These are phyloP conservation scores for Amphipoea oculea DNA, from an alignment of 2,888 invertebrate species.

Conservation along the genomic window DNA sequence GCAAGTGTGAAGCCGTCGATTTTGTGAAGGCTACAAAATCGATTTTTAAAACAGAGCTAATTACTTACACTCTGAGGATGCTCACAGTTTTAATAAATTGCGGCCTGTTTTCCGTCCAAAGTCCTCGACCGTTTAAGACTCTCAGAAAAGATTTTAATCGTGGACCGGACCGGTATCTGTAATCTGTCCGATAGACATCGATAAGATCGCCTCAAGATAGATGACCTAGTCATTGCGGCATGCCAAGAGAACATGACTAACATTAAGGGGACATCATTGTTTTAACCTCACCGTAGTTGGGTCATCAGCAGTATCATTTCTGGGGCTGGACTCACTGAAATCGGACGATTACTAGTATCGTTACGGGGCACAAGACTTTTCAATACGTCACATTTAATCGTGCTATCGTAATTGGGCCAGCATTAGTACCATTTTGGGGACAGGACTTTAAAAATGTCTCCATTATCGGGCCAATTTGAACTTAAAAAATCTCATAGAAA, in stretches of 20 bases:
- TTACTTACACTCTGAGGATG: background rate
- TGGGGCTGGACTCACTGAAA: background rate
- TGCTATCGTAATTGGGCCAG: background rate
- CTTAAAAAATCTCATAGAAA: background rate
- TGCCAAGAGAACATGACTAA: constrained; percentile 4
- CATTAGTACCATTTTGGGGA: background rate
- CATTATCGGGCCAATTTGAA: background rate
- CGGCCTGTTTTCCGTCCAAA: background rate
- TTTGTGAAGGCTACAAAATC: background rate
- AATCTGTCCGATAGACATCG: constrained; percentile 9
- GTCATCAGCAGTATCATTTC: background rate
- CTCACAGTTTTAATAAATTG: background rate
- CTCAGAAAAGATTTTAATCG: constrained; percentile 6
- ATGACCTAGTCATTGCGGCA: constrained; percentile 17
- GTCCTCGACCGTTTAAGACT: background rate
- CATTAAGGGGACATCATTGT: background rate
- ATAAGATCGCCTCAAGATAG: constrained; percentile 8
- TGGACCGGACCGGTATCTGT: background rate
- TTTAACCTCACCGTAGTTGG: too few relatives aligned
- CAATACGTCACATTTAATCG: background rate
- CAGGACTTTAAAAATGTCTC: background rate
- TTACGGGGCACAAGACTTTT: too few relatives aligned
- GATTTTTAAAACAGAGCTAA: background rate
- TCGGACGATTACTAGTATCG: background rate
- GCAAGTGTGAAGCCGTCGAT: background rate